A percentile compares a stretch with the other conserved stretches of the same genome.
These are phyloP conservation scores for Macrotus californicus DNA, from an alignment of 2,113 vertebrate species.

Conservation along the genomic window DNA sequence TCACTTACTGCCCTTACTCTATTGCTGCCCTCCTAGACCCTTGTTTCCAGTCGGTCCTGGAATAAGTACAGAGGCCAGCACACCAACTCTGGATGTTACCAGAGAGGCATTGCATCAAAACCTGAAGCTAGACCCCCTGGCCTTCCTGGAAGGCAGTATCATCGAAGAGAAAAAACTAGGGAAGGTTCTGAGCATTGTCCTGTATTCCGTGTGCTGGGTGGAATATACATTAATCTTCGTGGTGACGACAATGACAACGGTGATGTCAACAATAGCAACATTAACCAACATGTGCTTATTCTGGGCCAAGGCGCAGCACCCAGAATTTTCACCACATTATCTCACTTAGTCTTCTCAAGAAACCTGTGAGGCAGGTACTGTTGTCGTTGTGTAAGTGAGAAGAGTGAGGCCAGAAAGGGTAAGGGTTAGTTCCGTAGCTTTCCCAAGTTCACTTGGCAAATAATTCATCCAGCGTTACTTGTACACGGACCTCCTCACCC, in stretches of 20 bases:
- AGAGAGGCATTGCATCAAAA: neutral
- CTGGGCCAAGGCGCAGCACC: neutral
- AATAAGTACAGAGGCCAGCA: neutral
- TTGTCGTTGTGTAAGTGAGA: neutral
- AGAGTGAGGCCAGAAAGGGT: neutral
- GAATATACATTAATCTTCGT: neutral
- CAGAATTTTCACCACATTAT: neutral
- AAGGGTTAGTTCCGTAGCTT: neutral
- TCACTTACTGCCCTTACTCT: neutral
- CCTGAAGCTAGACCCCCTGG: neutral
- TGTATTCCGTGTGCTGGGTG: neutral
- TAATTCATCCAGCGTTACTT: neutral
- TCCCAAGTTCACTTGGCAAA: neutral
- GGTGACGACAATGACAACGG: rapidly evolving
- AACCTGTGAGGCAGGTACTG: neutral
- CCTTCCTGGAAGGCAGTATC: neutral
- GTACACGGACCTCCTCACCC: neutral
- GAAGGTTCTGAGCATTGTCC: too few species aligned
- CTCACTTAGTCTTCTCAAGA: neutral
- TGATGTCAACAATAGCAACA: neutral
- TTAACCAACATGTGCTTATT: neutral
- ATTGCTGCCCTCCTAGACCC: neutral
- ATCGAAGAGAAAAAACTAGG: neutral
- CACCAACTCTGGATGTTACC: neutral
- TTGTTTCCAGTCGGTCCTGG: neutral